A percentile compares a stretch with the other conserved stretches of the same genome.
Evolutionary conservation across 2,113 vertebrate species (phyloP).

Genomic region (Pica pica): DNA sequence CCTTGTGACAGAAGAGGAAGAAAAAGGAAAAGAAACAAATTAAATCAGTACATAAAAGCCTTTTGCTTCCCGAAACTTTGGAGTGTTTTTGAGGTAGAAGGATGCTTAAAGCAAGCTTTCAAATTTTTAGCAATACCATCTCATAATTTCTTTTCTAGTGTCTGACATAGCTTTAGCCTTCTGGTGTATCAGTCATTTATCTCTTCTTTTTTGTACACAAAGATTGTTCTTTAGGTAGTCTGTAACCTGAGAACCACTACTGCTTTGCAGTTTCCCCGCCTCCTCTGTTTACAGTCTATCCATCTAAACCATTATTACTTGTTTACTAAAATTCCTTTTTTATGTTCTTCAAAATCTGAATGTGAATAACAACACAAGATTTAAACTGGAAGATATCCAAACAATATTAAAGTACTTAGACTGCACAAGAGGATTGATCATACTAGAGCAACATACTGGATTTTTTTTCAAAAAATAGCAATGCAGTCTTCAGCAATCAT

Average conservation of each 20-base stretch:
- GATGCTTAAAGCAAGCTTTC: constrained; percentile 36
- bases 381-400: neutral
- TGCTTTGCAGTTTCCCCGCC: neutral
- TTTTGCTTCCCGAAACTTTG: constrained; percentile 45
- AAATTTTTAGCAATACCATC: constrained; percentile 27
- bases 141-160: neutral
- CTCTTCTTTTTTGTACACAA: neutral
- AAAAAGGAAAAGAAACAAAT: constrained; percentile 63
- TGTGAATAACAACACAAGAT: neutral
- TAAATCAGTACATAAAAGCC: constrained; percentile 57
- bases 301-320: neutral
- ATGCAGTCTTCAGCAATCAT: neutral
- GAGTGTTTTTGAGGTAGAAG: constrained; percentile 40
- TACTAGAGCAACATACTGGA: neutral
- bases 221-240: neutral
- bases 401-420: neutral
- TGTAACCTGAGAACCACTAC: neutral
- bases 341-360: neutral
- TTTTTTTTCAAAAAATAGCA: neutral
- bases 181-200: neutral
- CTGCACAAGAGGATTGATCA: neutral
- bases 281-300: neutral
- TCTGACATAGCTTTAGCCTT: constrained; percentile 9
- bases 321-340: neutral
- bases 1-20: constrained; percentile 59